phyloP scores from a whole-genome alignment of 2,797 vertebrate species.

The Aphelocoma californica region DNA sequence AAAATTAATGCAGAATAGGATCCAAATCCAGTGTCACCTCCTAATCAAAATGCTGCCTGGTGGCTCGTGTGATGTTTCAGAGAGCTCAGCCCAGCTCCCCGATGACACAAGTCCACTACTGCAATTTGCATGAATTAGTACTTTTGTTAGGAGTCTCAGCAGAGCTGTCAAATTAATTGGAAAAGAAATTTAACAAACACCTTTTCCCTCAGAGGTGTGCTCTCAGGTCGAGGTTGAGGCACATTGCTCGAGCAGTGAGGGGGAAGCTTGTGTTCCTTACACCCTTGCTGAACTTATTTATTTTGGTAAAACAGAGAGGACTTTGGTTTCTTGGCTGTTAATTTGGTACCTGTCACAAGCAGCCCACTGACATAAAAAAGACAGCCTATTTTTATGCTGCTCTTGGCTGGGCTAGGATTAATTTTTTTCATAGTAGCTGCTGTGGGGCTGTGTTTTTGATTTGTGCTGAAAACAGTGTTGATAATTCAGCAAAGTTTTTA shows the following conservation, averaged over 20 bases:
- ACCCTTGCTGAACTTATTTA: background rate
- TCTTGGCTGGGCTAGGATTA: background rate
- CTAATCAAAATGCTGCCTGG: constrained; percentile 12
- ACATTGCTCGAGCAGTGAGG: background rate
- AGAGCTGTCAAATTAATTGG: constrained; percentile 58
- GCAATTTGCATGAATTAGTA: constrained; percentile 58
- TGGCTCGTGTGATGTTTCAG: background rate
- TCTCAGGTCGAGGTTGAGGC: background rate
- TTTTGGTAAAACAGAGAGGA: background rate
- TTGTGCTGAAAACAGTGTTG: background rate
- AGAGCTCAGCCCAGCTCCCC: background rate
- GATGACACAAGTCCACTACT: background rate
- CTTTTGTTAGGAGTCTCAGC: constrained; percentile 28
- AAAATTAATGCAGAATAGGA: background rate
- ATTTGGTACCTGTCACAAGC: background rate
- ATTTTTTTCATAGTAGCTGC: background rate
- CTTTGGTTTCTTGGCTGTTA: background rate
- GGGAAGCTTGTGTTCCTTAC: background rate
- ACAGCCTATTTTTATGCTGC: background rate
- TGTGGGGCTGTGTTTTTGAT: background rate
- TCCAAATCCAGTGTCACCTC: background rate
- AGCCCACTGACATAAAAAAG: background rate
- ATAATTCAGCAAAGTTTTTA: background rate
- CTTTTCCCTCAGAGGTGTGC: constrained; percentile 1
- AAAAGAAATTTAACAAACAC: constrained; percentile 46